phyloP scores from a whole-genome alignment of 2,888 invertebrate genomes.

The Megastigmus dorsalis region DNA sequence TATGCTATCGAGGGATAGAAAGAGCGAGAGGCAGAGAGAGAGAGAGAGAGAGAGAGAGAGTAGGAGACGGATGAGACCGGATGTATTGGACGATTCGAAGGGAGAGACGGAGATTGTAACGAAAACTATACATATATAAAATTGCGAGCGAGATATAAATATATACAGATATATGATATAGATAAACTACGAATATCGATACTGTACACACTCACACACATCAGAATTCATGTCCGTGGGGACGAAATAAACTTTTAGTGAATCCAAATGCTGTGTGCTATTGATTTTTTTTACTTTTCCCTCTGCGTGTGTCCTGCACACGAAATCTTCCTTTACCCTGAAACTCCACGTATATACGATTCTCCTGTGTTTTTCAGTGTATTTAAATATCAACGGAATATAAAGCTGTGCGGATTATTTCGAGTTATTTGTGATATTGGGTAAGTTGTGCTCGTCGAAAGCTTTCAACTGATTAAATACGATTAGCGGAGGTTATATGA shows the following conservation, averaged over 20 bases:
- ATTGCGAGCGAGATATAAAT: conserved; percentile 52
- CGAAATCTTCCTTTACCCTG: background rate
- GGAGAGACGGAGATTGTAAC: conserved; percentile 31
- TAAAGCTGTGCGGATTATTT: conserved; percentile 33
- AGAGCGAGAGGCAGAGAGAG: background rate
- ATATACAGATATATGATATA: conserved; percentile 55
- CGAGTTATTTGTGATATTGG: conserved; percentile 13
- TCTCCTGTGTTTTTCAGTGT: conserved; percentile 11
- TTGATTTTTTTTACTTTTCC: conserved; percentile 24
- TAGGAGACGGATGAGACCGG: background rate
- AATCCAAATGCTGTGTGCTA: conserved; percentile 59
- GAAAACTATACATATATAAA: conserved; percentile 65
- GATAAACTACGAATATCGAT: conserved; percentile 56
- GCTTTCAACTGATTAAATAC: conserved; percentile 35
- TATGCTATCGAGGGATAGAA: conserved; percentile 69
- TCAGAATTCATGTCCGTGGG: conserved; percentile 66
- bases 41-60: conserved; percentile 59
- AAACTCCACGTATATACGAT: background rate
- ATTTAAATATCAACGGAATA: conserved; percentile 1
- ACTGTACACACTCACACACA: conserved; percentile 67
- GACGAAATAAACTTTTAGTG: conserved; percentile 73
- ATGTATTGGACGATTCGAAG: conserved; percentile 3
- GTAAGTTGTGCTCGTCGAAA: conserved; percentile 15
- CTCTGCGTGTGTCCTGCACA: too few relatives aligned
- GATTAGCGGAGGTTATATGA: conserved; percentile 22